Percentiles rank a stretch among this genome's conserved stretches.
phyloP scores from a whole-genome alignment of 1,140 invertebrate species.

The Zaprionus gabonicus region DNA sequence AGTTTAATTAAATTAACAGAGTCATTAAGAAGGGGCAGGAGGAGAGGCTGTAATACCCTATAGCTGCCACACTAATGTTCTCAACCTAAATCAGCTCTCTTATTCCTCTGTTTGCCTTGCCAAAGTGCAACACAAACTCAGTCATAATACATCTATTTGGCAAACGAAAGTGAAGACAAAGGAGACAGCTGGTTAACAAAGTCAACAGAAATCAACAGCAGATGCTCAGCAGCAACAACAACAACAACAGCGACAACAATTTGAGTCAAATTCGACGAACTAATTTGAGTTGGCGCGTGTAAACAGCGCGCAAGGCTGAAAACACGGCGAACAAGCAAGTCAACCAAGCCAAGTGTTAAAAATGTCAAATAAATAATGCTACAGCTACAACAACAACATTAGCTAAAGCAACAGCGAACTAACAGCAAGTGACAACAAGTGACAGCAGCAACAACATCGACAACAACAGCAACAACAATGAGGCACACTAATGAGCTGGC shows the following conservation, averaged over 20 bases:
- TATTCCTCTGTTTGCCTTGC: neutral
- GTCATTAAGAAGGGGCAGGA: neutral
- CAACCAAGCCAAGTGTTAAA: constrained; percentile 67
- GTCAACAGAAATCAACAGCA: constrained; percentile 54
- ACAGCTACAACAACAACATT: constrained; percentile 39
- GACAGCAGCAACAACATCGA: constrained; percentile 46
- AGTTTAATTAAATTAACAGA: too few relatives aligned
- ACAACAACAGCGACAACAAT: constrained; percentile 40
- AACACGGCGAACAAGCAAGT: constrained; percentile 46
- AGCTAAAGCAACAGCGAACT: constrained; percentile 3
- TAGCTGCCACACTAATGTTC: neutral
- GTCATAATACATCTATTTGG: neutral
- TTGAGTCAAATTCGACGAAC: constrained; percentile 58
- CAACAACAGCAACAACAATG: constrained; percentile 43
- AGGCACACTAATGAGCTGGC: constrained; percentile 68
- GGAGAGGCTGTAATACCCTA: too few relatives aligned
- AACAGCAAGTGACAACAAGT: constrained; percentile 55
- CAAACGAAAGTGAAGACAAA: too few relatives aligned
- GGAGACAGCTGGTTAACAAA: neutral
- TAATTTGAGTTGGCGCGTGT: constrained; percentile 53
- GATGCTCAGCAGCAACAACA: constrained; percentile 36
- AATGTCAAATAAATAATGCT: constrained; percentile 73
- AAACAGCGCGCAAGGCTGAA: constrained; percentile 40
- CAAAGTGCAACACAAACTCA: neutral
- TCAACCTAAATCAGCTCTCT: neutral